Evolutionary conservation across 2,797 vertebrate genomes (phyloP).

Genomic region (Bradypus variegatus): DNA sequence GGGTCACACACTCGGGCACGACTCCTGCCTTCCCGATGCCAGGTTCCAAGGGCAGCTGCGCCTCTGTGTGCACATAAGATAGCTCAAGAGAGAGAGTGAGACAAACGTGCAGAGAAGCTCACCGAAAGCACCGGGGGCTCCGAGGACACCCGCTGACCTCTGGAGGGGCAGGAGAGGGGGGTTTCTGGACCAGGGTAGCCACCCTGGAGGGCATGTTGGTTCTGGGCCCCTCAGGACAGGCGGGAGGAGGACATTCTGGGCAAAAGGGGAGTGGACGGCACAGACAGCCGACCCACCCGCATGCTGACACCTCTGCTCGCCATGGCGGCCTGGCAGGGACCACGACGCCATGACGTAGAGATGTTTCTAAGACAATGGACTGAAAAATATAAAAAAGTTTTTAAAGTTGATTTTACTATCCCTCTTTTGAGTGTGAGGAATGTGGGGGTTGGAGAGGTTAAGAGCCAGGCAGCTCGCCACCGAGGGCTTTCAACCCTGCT

Average conservation of each 20-base stretch:
- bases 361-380: neutral
- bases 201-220: neutral
- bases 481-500: accelerated
- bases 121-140: neutral
- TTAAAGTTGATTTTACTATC: neutral
- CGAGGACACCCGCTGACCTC: neutral
- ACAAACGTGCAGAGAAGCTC: neutral
- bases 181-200: neutral
- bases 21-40: no score
- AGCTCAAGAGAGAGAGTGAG: neutral
- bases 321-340: neutral
- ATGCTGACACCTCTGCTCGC: neutral
- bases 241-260: neutral
- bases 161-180: neutral
- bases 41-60: neutral
- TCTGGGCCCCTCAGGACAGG: neutral
- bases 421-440: neutral
- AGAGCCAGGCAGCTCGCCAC: neutral
- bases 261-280: neutral
- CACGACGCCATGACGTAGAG: neutral
- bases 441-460: neutral
- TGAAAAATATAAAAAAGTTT: neutral
- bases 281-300: neutral
- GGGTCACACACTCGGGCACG: accelerated
- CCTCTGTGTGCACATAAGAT: accelerated